A percentile compares a stretch with the other conserved stretches of the same genome.
Evolutionary conservation across 2,888 invertebrate genomes (phyloP).

Genomic region (Cabera pusaria): DNA sequence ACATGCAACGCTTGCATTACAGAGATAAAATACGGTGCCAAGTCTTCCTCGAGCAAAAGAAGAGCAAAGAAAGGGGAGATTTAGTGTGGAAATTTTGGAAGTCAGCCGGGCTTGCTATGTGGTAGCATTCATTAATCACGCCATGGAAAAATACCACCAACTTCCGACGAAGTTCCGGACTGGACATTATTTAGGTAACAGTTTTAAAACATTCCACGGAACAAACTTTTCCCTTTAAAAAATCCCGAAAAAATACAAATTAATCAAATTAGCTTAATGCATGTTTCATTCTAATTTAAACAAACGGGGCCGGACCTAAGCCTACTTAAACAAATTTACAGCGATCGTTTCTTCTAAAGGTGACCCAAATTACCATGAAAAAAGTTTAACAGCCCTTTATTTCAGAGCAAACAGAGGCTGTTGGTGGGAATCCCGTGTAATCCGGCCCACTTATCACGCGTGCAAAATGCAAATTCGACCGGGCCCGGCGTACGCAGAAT

Average conservation of each 20-base stretch:
- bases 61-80: conserved; percentile 74
- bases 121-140: conserved; percentile 74
- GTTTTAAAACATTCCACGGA: conserved; percentile 14
- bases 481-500: conserved; percentile 69
- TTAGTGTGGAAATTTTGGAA: conserved; percentile 80
- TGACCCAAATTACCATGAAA: conserved; percentile 82
- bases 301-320: conserved; percentile 65
- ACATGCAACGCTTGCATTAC: conserved; percentile 73
- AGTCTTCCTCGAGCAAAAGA: conserved; percentile 76
- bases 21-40: conserved; percentile 80
- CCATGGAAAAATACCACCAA: conserved; percentile 65
- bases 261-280: conserved; percentile 45
- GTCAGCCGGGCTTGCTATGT: conserved; percentile 74
- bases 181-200: conserved; percentile 32
- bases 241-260: conserved; percentile 23
- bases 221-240: background rate
- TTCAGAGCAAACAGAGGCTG: conserved; percentile 80
- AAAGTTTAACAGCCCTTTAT: conserved; percentile 82
- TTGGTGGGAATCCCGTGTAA: conserved; percentile 79
- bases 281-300: conserved; percentile 62
- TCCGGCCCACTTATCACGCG: conserved; percentile 82
- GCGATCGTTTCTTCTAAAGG: conserved; percentile 74
- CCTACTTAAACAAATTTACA: conserved; percentile 81
- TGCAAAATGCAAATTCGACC: conserved; percentile 81
- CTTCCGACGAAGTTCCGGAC: conserved; percentile 25